A percentile compares a stretch with the other conserved stretches of the same genome.
phyloP scores from a whole-genome alignment of 2,113 vertebrate species.

The Odobenus rosmarus region DNA sequence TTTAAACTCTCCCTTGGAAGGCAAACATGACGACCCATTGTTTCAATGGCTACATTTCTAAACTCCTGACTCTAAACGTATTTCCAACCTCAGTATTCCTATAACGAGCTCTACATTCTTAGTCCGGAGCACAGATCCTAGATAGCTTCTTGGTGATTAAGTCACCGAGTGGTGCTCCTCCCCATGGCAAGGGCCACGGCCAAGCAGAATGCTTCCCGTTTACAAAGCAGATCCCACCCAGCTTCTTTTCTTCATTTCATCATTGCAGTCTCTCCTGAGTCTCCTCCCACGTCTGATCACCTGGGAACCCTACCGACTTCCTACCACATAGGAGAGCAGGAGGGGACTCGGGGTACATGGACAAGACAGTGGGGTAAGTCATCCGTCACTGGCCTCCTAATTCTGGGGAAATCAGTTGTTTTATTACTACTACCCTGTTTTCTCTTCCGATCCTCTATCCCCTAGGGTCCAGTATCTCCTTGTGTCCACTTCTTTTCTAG shows the following conservation, averaged over 20 bases:
- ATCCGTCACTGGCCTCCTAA: not conserved
- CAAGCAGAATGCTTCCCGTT: not conserved
- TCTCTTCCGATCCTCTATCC: not conserved
- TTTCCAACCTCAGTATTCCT: slow-evolving; percentile 17
- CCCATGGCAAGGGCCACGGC: accelerated
- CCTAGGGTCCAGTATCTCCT: not conserved
- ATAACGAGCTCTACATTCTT: not conserved
- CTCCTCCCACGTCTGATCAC: not conserved
- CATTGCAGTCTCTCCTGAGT: not conserved
- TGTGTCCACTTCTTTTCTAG: not conserved
- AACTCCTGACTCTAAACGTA: not conserved
- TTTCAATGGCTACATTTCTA: not conserved
- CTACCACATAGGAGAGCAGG: not conserved
- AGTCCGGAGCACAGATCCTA: not conserved
- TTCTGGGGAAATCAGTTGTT: not conserved
- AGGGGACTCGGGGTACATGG: not conserved
- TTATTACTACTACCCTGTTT: not conserved
- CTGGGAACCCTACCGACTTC: not conserved
- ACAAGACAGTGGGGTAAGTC: not conserved
- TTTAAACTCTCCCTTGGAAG: not conserved
- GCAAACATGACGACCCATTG: not conserved
- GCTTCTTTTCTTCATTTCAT: not conserved
- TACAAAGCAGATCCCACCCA: not conserved
- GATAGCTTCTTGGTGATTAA: not conserved
- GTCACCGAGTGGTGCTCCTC: not conserved